These are phyloP conservation scores for Cottus gobio DNA, from an alignment of 2,113 vertebrate species.

Conservation along the genomic window DNA sequence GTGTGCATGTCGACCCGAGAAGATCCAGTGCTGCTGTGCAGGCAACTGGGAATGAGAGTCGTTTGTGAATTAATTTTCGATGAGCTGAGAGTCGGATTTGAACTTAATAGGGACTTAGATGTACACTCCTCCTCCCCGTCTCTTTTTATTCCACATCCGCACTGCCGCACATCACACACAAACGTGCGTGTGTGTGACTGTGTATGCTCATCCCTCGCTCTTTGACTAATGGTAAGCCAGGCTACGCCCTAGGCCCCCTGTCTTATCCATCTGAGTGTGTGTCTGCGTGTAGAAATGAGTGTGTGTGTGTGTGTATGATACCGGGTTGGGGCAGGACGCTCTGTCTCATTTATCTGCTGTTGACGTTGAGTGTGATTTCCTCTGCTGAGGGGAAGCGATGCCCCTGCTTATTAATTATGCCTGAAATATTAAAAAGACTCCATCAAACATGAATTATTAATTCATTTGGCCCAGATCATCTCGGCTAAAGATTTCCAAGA, in stretches of 20 bases:
- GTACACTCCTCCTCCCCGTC: conserved; percentile 39
- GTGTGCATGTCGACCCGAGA: conserved; percentile 23
- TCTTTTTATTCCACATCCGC: conserved; percentile 46
- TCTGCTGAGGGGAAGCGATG: conserved; percentile 65
- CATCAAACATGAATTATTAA: conserved; percentile 84
- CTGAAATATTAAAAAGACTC: conserved; percentile 84
- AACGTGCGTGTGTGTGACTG: conserved; percentile 26
- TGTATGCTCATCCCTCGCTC: conserved; percentile 39
- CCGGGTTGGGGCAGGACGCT: conserved; percentile 30
- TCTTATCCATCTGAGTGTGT: conserved; percentile 42
- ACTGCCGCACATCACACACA: conserved; percentile 53
- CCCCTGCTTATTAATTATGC: conserved; percentile 82
- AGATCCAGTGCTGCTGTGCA: conserved; percentile 29
- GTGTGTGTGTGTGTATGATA: conserved; percentile 9
- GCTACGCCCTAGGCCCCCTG: conserved; percentile 46
- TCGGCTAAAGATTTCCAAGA: conserved; percentile 76
- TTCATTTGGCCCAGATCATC: conserved; percentile 80
- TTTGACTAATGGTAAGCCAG: conserved; percentile 62
- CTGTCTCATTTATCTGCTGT: conserved; percentile 72
- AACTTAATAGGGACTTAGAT: conserved; percentile 59
- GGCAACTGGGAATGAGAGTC: conserved; percentile 20
- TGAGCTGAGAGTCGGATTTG: conserved; percentile 61
- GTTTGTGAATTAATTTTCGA: conserved; percentile 61
- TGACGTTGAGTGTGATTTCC: conserved; percentile 75
- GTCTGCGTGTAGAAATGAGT: background rate